Conservation (phyloP, 2,888 invertebrate genomes). For the Drosophila conformis region DNA sequence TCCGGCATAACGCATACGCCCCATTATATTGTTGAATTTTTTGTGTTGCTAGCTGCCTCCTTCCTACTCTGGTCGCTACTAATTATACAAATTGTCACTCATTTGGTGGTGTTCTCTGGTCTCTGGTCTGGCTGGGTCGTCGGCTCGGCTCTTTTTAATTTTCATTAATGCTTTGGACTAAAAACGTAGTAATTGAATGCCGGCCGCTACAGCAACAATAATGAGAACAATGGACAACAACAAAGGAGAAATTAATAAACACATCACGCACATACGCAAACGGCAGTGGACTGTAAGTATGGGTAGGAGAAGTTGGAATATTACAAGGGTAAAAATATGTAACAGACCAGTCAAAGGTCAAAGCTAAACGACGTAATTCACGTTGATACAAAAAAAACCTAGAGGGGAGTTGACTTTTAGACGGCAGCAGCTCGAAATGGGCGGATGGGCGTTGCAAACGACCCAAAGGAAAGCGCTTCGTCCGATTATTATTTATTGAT, state of each 20-base stretch:
- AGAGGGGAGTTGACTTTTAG: conserved; percentile 26
- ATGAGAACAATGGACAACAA: conserved; percentile 34
- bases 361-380: conserved; percentile 67
- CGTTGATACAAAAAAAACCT: conserved; percentile 20
- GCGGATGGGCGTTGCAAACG: conserved; percentile 18
- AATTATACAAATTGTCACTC: conserved; percentile 75
- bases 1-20: conserved; percentile 48
- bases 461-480: conserved; percentile 17
- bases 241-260: conserved; percentile 66
- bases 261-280: conserved; percentile 70
- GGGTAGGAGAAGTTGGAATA: conserved; percentile 5
- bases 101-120: conserved; percentile 35
- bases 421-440: conserved; percentile 14
- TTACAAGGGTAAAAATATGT: conserved; percentile 64
- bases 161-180: conserved; percentile 69
- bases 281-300: conserved; percentile 14
- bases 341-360: conserved; percentile 64
- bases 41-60: background rate
- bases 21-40: conserved; percentile 9
- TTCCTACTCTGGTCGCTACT: conserved; percentile 18
- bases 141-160: conserved; percentile 57
- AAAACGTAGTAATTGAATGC: conserved; percentile 71
- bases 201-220: conserved; percentile 37
- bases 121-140: conserved; percentile 5
- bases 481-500: conserved; percentile 64